Evolutionary conservation across 2,797 vertebrate genomes (phyloP), one percentile per base, ranked within the genome.

Genomic region (Halcyon smyrnensis): DNA sequence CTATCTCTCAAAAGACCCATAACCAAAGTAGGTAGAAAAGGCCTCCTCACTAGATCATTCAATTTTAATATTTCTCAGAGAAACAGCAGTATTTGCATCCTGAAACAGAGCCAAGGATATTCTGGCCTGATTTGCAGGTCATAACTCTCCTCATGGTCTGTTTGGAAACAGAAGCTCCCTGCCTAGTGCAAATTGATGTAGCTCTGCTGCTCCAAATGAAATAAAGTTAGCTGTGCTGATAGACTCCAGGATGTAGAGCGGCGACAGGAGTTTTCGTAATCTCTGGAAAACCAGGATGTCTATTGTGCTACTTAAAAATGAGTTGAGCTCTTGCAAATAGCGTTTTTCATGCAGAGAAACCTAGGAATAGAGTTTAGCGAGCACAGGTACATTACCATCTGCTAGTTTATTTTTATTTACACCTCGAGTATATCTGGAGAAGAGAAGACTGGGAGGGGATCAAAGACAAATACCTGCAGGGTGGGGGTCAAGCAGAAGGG

Each of bases 141-240:
- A 11, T 87, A 94, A 87, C 67, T 93, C 88, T 95, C 37, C 91
- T 92, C 68, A 12, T 87, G 86, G 36, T 84, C 84, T 95, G 91
- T 95, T 97, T 97, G 96, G 90, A 93, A 96, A 90, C 95, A 96
- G 94, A 92, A 96, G 93, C 92, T 96, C 89, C 68, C 88, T 87
- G 89, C 84, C 76, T 92, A 9, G 74, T 68, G 45, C 77, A 95
- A 95, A 89, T 65, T 83, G 94, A 70, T 89, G 83, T 50, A 85
- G 81, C 88, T 91, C 70, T 93, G 90, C 80, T 87, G 74, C 88
- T 89, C 68, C 90, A 84, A 14, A 89, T 77, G 93, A 93, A 91
- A 89, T 76, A 45, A 62, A 64, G 67, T 36, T 46, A 27, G 71
- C 46, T 82, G 3, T 74, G 75, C 84, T 57, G 89, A 46, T 57